phyloP scores from a whole-genome alignment of 1,140 invertebrate genomes.

The Luehdorfia chinensis region DNA sequence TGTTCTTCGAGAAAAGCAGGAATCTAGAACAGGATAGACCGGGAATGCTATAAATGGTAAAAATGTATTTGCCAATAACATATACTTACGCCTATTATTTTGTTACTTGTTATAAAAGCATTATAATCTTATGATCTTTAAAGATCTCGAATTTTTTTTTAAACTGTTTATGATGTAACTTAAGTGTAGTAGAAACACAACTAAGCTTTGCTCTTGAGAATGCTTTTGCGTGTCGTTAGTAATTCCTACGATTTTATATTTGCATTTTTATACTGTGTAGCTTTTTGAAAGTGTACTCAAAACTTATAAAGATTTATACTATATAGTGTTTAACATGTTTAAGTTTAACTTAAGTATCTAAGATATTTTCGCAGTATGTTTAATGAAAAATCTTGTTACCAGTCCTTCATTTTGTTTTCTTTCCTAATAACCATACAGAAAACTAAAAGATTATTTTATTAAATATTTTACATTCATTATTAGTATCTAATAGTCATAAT shows the following conservation, averaged over 20 bases:
- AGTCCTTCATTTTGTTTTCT: too few species aligned
- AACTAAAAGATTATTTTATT: background rate
- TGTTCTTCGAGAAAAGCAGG: conserved; percentile 83
- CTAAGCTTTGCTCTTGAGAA: conserved; percentile 7
- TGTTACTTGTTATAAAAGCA: too few species aligned
- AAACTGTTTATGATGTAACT: background rate
- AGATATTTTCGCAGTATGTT: too few species aligned
- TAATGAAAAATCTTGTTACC: too few species aligned
- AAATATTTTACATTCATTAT: background rate
- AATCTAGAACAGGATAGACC: conserved; percentile 38
- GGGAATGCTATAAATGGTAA: conserved; percentile 45
- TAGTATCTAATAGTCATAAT: background rate
- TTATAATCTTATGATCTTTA: conserved; percentile 4
- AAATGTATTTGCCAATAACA: background rate
- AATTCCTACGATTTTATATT: background rate
- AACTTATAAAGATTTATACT: too few species aligned
- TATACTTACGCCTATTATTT: background rate
- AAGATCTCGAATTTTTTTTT: conserved; percentile 3
- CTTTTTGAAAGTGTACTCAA: background rate
- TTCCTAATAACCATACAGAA: too few species aligned
- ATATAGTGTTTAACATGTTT: too few species aligned
- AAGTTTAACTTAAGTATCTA: too few species aligned
- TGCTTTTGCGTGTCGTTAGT: conserved; percentile 8
- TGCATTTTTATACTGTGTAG: background rate
- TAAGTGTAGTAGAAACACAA: conserved; percentile 1